Evolutionary conservation across 2,797 vertebrate genomes (phyloP).

Genomic region (Eospalax fontanierii): DNA sequence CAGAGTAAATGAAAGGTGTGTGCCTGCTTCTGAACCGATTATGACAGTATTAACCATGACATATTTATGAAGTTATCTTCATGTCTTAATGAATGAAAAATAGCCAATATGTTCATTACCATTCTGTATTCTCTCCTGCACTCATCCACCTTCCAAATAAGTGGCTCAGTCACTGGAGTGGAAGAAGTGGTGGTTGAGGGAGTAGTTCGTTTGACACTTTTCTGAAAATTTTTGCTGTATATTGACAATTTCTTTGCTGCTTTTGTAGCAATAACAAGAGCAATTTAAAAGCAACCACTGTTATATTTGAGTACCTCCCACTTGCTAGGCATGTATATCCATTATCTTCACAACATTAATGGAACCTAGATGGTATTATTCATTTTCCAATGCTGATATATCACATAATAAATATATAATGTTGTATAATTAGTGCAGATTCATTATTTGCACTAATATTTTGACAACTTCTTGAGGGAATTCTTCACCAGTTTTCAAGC

Average conservation of each 20-base stretch:
- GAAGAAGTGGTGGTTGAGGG: too few relatives aligned
- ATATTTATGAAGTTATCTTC: background rate
- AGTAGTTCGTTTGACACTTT: background rate
- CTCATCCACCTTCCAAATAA: background rate
- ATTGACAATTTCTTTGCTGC: constrained; percentile 21
- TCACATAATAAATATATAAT: background rate
- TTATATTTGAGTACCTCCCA: background rate
- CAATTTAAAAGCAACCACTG: constrained; percentile 11
- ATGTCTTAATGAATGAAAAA: constrained; percentile 8
- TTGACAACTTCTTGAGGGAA: constrained; percentile 39
- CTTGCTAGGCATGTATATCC: constrained; percentile 28
- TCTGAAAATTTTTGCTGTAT: constrained; percentile 25
- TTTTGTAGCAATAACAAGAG: constrained; percentile 41
- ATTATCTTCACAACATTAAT: constrained; percentile 29
- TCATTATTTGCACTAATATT: constrained; percentile 58
- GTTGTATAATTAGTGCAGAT: constrained; percentile 36
- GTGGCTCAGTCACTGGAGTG: background rate
- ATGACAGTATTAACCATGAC: background rate
- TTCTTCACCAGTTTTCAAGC: constrained; percentile 42
- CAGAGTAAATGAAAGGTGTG: constrained; percentile 18
- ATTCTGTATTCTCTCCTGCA: background rate
- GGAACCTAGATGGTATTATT: background rate
- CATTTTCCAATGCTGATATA: background rate
- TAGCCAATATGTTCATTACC: background rate
- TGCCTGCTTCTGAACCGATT: constrained; percentile 26